Evolutionary conservation across 2,113 vertebrate genomes (phyloP), one percentile per base, ranked within the genome.

Genomic region (Apus apus): DNA sequence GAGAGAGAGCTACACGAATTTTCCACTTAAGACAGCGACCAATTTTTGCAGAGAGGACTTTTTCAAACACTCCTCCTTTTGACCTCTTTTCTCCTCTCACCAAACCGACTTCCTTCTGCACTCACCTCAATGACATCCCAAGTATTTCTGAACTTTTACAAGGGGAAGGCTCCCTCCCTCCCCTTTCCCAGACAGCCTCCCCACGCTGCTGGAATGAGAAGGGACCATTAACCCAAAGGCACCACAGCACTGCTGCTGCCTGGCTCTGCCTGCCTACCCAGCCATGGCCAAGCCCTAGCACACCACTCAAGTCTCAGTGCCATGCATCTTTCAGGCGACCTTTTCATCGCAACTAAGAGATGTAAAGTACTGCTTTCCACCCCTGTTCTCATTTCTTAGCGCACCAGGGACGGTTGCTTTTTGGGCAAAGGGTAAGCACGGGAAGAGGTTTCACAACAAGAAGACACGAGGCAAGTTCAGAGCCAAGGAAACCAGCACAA

Each of bases 391-490:
- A 5, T 19, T 85, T 45, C 68, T 32, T 2, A 43, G 38, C 0
- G 26, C 62, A 38, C 3, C 40, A 23, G n/a, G 34, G 23, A 54
- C 66, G 0, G 0, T 6, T 6, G 32, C 54, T 90, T 91, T 32
- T 25, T 32, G 79, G 67, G 38, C n/a, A 76, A 91, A 82, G 56
- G 73, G 73, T 17, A 54, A 91, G 62, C 74, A 40, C 0, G 0
- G 72, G 38, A 45, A 71, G 61, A 26, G 10, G 26, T 90, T 90
- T 83, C 8, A 21, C 64, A 85, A 87, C 0, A 0, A 65, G 74
- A 43, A 64, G 38, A 32, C n/a, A 15, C 0, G 0, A 3, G 21
- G n/a, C 1, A 1, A 73, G 77, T 43, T 62, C 34, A 3, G 17
- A 21, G 38, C 43, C 57, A 45, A 25, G n/a, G 22, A 56, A 22